Base-by-base conservation (phyloP, 2,888 invertebrate genomes). In the Endotricha flammealis region DNA sequence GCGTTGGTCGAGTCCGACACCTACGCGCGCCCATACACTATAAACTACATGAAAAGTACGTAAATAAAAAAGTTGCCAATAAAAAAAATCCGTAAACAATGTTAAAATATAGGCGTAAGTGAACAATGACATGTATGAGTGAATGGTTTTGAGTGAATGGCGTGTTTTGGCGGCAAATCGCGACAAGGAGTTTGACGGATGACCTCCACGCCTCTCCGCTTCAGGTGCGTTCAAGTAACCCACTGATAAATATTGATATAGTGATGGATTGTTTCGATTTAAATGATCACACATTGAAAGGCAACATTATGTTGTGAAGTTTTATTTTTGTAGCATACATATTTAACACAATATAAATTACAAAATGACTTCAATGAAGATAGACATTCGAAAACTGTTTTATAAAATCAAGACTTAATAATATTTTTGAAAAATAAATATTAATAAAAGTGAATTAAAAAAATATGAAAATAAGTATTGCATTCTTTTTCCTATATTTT, bases 151-250 rank as follows among this genome's bases (percentile, higher is more conserved):
- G 56, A 44, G 46, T 68, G 66, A 68, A 65, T 63, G 70, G 64
- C 50, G 55, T 65, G 61, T 67, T 78, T 75, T 70, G 75, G 74
- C 79, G 80, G 64, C 58, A 76, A 76, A 72, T 64, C 42, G 39
- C 54, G 67, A 62, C 68, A 61, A 49, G 55, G 47, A 57, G 59
- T 54, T 63, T 81, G 82, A 83, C 81, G 70, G 74, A 81, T 82
- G 81, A 74, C 58, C 64, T 67, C 77, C 72, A 70, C 80, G 75
- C 80, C 70, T 65, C 71, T 75, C 73, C 55, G 54, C 64, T 71
- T 72, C 78, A 82, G 82, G 83, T 82, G 80, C 78, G 82, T 81
- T 77, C 74, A 70, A 65, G 67, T 76, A 68, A 64, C 62, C 64
- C 54, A 59, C 57, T 57, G 61, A 58, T 69, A 65, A 53, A 56